These are phyloP conservation scores for Tenodera sinensis DNA, from an alignment of 2,888 invertebrate species.

Conservation along the genomic window DNA sequence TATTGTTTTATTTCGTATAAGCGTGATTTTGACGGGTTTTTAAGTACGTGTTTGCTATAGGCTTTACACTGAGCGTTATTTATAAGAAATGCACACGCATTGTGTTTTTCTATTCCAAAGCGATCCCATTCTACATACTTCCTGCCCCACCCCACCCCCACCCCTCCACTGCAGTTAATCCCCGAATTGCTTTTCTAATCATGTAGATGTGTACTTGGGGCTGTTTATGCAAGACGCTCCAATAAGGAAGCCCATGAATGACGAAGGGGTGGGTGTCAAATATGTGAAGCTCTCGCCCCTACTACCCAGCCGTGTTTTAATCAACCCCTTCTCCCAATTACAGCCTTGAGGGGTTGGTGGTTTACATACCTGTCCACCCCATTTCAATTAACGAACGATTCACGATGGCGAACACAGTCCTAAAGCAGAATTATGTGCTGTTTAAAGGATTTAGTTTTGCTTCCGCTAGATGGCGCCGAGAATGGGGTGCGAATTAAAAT, in stretches of 20 bases:
- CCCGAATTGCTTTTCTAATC: background rate
- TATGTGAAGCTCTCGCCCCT: background rate
- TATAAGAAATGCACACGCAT: no score
- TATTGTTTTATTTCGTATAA: no score
- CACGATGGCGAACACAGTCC: background rate
- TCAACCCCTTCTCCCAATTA: background rate
- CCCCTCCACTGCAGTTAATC: background rate
- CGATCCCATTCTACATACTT: no score
- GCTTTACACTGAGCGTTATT: no score
- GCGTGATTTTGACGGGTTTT: no score
- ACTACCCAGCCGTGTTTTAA: background rate
- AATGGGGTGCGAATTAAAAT: background rate
- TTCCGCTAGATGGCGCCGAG: background rate
- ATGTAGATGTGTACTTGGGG: background rate
- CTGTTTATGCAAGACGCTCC: background rate
- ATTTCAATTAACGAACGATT: background rate
- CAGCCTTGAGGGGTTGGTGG: background rate
- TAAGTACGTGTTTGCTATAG: no score
- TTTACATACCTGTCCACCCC: background rate
- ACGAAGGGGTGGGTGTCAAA: background rate
- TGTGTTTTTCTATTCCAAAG: no score
- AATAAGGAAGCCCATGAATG: background rate
- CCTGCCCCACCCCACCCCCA: no score
- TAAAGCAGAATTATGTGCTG: background rate
- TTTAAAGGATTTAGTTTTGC: background rate